phyloP scores from a whole-genome alignment of 2,113 vertebrate species.

The Bufo bufo region DNA sequence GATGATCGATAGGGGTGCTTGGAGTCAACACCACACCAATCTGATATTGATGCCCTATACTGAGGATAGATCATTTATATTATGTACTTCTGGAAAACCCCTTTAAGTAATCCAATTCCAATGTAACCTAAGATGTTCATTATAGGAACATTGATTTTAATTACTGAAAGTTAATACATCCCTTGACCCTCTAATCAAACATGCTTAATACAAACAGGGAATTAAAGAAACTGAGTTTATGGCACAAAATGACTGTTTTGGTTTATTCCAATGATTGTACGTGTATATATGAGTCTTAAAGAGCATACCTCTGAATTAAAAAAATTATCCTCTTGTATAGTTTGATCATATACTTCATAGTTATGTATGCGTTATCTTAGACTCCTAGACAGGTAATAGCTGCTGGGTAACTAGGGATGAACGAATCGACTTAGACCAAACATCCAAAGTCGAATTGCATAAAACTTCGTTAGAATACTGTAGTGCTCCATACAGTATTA shows the following conservation, averaged over 20 bases:
- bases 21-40: too few relatives aligned
- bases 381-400: neutral
- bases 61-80: too few relatives aligned
- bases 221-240: slow-evolving; percentile 1
- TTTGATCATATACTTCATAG: neutral
- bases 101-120: neutral
- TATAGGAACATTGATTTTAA: neutral
- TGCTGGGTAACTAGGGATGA: neutral
- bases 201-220: neutral
- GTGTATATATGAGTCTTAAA: neutral
- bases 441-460: too few relatives aligned
- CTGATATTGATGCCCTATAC: too few relatives aligned
- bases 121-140: neutral
- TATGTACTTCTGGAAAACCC: too few relatives aligned
- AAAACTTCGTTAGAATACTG: too few relatives aligned
- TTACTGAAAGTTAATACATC: neutral
- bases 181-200: slow-evolving; percentile 5
- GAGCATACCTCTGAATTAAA: too few relatives aligned
- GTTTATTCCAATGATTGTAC: neutral
- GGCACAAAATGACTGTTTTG: neutral
- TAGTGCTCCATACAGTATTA: too few relatives aligned
- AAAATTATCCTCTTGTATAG: neutral
- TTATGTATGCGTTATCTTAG: neutral
- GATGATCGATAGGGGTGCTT: too few relatives aligned
- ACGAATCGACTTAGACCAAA: too few relatives aligned